These are phyloP conservation scores for Alosa alosa DNA, from an alignment of 2,113 vertebrate genomes.

Conservation along the genomic window DNA sequence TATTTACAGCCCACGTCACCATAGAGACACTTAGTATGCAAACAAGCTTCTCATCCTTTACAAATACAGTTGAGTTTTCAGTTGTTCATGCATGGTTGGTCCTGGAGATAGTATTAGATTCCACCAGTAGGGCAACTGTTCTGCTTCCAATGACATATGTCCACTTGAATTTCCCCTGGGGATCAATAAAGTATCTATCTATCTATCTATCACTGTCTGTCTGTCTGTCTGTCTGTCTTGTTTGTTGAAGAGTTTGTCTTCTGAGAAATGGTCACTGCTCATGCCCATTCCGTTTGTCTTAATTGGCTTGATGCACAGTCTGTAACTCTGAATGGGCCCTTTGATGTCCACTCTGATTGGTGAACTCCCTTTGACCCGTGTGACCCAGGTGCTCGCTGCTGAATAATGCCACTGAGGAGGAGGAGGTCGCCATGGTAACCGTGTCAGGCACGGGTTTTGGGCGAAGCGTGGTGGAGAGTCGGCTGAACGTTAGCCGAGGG, in stretches of 20 bases:
- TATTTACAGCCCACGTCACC: neutral
- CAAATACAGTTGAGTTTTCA: too few relatives aligned
- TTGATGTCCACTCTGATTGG: neutral
- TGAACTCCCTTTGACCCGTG: neutral
- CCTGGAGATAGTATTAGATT: neutral
- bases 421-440: constrained; percentile 73
- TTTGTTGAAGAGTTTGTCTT: neutral
- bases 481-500: constrained; percentile 80
- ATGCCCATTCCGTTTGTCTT: neutral
- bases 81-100: neutral
- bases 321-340: neutral
- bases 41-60: too few relatives aligned
- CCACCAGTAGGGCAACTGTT: neutral
- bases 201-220: too few relatives aligned
- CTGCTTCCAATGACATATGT: neutral
- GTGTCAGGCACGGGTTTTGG: constrained; percentile 74
- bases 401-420: constrained; percentile 71
- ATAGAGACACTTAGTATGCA: neutral
- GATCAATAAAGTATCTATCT: too few relatives aligned
- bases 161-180: too few relatives aligned
- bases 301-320: neutral
- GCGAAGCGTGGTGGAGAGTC: constrained; percentile 83
- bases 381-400: constrained; percentile 77
- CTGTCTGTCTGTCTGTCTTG: too few relatives aligned
- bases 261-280: neutral